Conservation (phyloP, 2,888 invertebrate species). For the Hoplodrina ambigua region DNA sequence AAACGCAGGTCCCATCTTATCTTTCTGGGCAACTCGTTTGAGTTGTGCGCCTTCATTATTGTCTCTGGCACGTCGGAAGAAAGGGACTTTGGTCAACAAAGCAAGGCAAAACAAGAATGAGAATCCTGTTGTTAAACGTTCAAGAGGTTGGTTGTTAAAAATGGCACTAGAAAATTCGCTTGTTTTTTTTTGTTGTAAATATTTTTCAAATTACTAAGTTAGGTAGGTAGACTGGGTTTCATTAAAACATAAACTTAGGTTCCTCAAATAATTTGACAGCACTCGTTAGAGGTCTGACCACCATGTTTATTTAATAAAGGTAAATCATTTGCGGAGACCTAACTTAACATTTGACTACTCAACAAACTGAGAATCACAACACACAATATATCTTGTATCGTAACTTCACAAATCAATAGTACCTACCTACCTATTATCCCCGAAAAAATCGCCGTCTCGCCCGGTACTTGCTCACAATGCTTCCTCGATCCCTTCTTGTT, state of each 20-base stretch:
- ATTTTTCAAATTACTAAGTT: no score
- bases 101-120: neutral
- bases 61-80: constrained; percentile 7
- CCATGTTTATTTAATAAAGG: no score
- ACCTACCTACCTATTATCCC: constrained; percentile 25
- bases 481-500: constrained; percentile 61
- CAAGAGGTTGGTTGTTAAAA: neutral
- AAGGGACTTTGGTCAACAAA: constrained; percentile 5
- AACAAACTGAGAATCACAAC: constrained; percentile 8
- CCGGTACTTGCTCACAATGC: constrained; percentile 58
- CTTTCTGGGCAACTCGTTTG: constrained; percentile 5
- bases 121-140: neutral
- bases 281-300: no score
- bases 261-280: no score
- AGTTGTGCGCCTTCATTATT: constrained; percentile 15
- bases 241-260: no score
- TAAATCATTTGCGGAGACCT: no score
- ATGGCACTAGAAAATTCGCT: no score
- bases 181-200: no score
- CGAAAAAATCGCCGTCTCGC: constrained; percentile 39
- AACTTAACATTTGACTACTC: no score
- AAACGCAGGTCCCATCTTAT: constrained; percentile 5
- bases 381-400: constrained; percentile 31
- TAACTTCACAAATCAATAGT: constrained; percentile 45
- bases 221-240: no score